Percentiles rank a stretch among this genome's conserved stretches.
Conservation (phyloP, 2,888 invertebrate genomes). For the Melanophora roralis region DNA sequence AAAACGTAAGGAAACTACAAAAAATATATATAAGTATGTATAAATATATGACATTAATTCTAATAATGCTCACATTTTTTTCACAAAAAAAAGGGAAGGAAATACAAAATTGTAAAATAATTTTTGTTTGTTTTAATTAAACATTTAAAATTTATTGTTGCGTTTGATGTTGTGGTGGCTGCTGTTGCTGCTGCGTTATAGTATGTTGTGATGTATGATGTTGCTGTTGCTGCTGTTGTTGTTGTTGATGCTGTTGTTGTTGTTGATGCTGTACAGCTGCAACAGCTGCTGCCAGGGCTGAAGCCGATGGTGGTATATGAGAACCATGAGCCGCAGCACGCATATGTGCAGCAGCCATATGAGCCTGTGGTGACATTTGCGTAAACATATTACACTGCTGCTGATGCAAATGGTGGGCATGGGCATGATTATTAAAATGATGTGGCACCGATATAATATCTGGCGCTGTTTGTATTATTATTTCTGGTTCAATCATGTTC, state of each 20-base stretch:
- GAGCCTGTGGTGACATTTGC: slow-evolving; percentile 74
- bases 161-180: slow-evolving; percentile 54
- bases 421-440: slow-evolving; percentile 69
- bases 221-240: slow-evolving; percentile 64
- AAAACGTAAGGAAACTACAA: slow-evolving; percentile 22
- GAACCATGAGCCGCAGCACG: slow-evolving; percentile 62
- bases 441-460: slow-evolving; percentile 71
- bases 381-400: slow-evolving; percentile 74
- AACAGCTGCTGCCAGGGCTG: slow-evolving; percentile 58
- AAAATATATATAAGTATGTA: slow-evolving; percentile 6
- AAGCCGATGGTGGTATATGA: slow-evolving; percentile 66
- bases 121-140: slow-evolving; percentile 38
- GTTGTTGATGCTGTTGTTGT: too few species aligned
- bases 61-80: slow-evolving; percentile 43
- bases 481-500: slow-evolving; percentile 72
- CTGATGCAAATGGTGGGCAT: slow-evolving; percentile 67
- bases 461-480: slow-evolving; percentile 72
- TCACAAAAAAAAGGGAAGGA: slow-evolving; percentile 31
- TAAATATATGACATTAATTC: slow-evolving; percentile 45
- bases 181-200: slow-evolving; percentile 48
- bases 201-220: slow-evolving; percentile 64
- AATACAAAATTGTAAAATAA: slow-evolving; percentile 41
- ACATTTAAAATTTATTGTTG: slow-evolving; percentile 52
- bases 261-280: slow-evolving; percentile 64
- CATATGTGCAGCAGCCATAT: slow-evolving; percentile 72